Percentiles rank a stretch among this genome's conserved stretches.
Conservation (phyloP, 2,797 vertebrate genomes). For the Amazona ochrocephala region DNA sequence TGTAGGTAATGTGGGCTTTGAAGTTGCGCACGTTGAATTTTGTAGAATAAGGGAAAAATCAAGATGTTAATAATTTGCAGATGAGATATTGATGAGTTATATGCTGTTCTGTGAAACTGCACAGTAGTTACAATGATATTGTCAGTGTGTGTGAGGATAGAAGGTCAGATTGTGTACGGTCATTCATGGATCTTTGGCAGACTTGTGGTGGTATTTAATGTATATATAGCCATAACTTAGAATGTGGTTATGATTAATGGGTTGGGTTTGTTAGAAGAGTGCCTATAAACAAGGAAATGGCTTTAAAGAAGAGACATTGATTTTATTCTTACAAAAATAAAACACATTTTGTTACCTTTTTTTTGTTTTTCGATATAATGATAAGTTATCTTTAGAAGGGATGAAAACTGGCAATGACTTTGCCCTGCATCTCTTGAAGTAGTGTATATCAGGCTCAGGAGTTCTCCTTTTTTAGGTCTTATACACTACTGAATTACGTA, state of each 20-base stretch:
- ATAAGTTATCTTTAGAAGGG: slow-evolving; percentile 20
- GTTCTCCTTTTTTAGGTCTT: not conserved
- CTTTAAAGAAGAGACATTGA: slow-evolving; percentile 33
- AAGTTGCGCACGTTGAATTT: not conserved
- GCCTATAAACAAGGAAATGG: slow-evolving; percentile 33
- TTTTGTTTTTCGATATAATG: not conserved
- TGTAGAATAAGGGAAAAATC: not conserved
- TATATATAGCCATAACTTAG: slow-evolving; percentile 3
- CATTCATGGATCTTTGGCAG: not conserved
- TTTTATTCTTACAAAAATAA: slow-evolving; percentile 55
- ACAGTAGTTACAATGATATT: accelerated
- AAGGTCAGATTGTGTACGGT: not conserved
- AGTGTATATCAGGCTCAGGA: not conserved
- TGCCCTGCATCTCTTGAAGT: not conserved
- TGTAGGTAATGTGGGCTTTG: not conserved
- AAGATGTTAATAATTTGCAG: not conserved
- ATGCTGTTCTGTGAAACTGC: not conserved
- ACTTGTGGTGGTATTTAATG: not conserved
- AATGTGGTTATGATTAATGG: slow-evolving; percentile 2
- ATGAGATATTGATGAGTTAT: not conserved
- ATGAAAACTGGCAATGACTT: not conserved
- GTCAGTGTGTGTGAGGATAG: not conserved
- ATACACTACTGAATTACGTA: not conserved
- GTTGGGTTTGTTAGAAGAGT: not conserved
- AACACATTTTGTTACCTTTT: not conserved